Evolutionary conservation across 1,140 invertebrate species (phyloP).

Genomic region (Sitophilus oryzae): DNA sequence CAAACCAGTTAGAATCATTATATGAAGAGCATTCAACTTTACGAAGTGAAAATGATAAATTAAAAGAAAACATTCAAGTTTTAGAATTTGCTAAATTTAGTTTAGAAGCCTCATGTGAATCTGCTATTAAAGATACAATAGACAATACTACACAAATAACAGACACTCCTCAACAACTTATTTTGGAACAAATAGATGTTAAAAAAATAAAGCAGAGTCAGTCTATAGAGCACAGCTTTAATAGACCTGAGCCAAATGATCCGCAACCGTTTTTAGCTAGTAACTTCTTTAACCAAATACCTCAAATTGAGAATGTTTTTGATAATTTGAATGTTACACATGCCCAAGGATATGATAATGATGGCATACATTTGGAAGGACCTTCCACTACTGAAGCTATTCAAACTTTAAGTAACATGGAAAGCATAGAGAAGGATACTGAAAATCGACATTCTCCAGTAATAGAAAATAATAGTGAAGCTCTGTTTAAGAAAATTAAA

Average conservation of each 20-base stretch:
- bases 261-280: neutral
- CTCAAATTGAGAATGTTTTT: neutral
- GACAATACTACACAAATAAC: too few relatives aligned
- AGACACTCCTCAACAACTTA: neutral
- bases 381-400: neutral
- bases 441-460: slow-evolving; percentile 6
- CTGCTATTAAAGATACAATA: slow-evolving; percentile 10
- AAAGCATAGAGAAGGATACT: neutral
- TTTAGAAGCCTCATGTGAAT: slow-evolving; percentile 15
- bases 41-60: neutral
- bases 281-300: neutral
- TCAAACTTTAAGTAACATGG: neutral
- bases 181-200: slow-evolving; percentile 1
- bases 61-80: slow-evolving; percentile 6
- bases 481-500: slow-evolving; percentile 39
- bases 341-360: too few relatives aligned
- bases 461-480: slow-evolving; percentile 28
- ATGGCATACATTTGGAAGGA: too few relatives aligned
- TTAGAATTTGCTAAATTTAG: slow-evolving; percentile 17
- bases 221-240: neutral
- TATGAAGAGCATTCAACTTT: neutral
- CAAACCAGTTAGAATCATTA: neutral
- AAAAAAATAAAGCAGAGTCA: neutral
- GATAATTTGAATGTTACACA: neutral
- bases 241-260: neutral